Percentiles rank a stretch among this genome's conserved stretches.
phyloP scores from a whole-genome alignment of 2,113 vertebrate genomes.

The Notechis scutatus region DNA sequence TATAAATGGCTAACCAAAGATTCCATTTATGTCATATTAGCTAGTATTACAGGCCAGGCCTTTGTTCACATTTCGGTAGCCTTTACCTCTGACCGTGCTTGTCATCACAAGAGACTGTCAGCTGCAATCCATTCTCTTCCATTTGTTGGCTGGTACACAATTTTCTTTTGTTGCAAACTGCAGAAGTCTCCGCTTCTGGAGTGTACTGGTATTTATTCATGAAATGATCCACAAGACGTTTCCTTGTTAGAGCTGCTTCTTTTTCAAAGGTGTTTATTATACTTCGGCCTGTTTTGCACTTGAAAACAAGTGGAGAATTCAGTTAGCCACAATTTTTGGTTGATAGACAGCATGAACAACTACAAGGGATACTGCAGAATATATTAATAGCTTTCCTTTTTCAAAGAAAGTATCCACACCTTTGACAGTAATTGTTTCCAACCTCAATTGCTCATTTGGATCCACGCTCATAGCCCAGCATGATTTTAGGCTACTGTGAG shows the following conservation, averaged over 20 bases:
- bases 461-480: background rate
- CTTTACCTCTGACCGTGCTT: background rate
- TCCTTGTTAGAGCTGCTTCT: conserved; percentile 46
- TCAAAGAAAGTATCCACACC: background rate
- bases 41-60: background rate
- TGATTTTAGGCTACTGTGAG: background rate
- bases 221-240: conserved; percentile 54
- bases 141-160: background rate
- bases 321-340: background rate
- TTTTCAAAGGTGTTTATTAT: conserved; percentile 54
- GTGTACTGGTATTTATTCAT: conserved; percentile 50
- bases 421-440: background rate
- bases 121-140: background rate
- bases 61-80: background rate
- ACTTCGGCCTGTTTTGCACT: conserved; percentile 47
- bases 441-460: background rate
- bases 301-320: background rate
- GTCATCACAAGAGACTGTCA: background rate
- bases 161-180: background rate
- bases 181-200: background rate
- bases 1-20: background rate
- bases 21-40: background rate
- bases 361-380: background rate
- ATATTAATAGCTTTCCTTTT: background rate
- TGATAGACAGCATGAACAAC: too few species aligned